phyloP scores from a whole-genome alignment of 2,797 vertebrate species.

The Danio kyathit region DNA sequence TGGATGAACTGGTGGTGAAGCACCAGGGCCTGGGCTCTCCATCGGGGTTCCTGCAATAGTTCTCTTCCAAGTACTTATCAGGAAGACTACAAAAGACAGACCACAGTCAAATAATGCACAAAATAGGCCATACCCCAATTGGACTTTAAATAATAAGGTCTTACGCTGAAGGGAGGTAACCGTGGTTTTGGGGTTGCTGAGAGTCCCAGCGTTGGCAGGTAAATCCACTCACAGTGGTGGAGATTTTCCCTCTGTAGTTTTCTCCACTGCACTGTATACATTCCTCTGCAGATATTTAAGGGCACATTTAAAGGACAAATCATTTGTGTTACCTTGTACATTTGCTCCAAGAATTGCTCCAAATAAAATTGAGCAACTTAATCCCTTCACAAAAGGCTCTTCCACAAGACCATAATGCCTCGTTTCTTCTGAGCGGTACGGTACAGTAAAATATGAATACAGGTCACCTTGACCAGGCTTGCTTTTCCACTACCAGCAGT shows the following conservation, averaged over 20 bases:
- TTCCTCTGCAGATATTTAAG: slow-evolving; percentile 77
- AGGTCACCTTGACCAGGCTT: no score
- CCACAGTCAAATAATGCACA: background rate
- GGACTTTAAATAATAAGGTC: slow-evolving; percentile 51
- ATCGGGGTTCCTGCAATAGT: slow-evolving; percentile 97
- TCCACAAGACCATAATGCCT: background rate
- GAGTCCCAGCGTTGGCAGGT: slow-evolving; percentile 90
- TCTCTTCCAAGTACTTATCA: slow-evolving; percentile 89
- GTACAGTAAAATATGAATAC: no score
- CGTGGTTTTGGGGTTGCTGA: slow-evolving; percentile 89
- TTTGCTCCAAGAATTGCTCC: background rate
- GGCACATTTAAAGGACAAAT: background rate
- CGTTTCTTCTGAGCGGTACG: no score
- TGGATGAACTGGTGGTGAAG: slow-evolving; percentile 84
- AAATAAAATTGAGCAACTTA: background rate
- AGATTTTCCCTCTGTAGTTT: slow-evolving; percentile 86
- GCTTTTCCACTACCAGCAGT: no score
- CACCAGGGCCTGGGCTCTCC: slow-evolving; percentile 94
- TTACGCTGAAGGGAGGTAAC: slow-evolving; percentile 89
- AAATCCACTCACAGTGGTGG: slow-evolving; percentile 80
- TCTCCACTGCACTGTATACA: slow-evolving; percentile 95
- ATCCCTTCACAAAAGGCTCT: background rate
- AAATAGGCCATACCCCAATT: background rate
- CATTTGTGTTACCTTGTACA: background rate
- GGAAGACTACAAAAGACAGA: slow-evolving; percentile 80